Conservation (phyloP, 2,888 invertebrate genomes). For the Ectemnius continuus region DNA sequence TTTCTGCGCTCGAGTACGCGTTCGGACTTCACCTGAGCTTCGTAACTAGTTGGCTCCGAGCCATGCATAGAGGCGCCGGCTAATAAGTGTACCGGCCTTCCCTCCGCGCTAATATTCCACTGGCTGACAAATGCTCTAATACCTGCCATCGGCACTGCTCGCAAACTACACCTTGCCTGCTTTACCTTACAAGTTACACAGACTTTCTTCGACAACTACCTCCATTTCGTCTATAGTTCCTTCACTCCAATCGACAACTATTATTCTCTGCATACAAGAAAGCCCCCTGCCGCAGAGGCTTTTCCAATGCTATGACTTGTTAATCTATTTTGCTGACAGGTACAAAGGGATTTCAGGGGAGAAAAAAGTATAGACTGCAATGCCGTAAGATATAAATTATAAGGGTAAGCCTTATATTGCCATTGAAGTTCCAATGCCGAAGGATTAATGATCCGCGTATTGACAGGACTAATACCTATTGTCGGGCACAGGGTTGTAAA, state of each 20-base stretch:
- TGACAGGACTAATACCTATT: constrained; percentile 25
- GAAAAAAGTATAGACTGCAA: too few species aligned
- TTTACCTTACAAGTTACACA: too few species aligned
- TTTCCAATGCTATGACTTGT: too few species aligned
- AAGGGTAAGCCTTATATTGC: not conserved
- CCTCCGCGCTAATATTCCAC: constrained; percentile 68
- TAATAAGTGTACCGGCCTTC: constrained; percentile 65
- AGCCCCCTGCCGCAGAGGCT: too few species aligned
- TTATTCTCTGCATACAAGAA: too few species aligned
- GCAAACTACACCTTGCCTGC: constrained; percentile 31
- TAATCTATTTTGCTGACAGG: too few species aligned
- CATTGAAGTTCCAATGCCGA: not conserved
- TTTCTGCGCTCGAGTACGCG: constrained; percentile 59
- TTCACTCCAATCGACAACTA: too few species aligned
- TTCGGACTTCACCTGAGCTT: constrained; percentile 67
- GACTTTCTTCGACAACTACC: too few species aligned
- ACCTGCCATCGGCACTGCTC: constrained; percentile 73
- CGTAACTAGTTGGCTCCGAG: constrained; percentile 75
- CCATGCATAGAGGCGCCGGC: constrained; percentile 72
- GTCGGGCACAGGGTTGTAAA: not conserved
- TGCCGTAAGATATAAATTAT: too few species aligned
- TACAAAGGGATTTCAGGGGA: too few species aligned
- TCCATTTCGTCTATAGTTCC: too few species aligned
- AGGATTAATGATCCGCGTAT: constrained; percentile 28
- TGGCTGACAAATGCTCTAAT: constrained; percentile 75